phyloP scores from a whole-genome alignment of 64 coral and sea anemone species.

The Pocillopora damicornis region DNA sequence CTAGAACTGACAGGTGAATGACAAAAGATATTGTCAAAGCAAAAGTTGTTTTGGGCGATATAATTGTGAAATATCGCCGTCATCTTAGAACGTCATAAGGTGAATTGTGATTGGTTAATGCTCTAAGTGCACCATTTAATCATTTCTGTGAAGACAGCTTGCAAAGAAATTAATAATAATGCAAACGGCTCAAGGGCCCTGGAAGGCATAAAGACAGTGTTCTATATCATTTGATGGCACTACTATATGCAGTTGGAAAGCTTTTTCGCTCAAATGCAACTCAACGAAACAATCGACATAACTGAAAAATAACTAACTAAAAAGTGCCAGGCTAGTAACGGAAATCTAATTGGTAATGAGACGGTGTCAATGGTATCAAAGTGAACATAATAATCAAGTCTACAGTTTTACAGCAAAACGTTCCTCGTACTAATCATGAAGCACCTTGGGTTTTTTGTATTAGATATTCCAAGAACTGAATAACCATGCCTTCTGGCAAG shows the following conservation, averaged over 20 bases:
- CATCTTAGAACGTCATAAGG: slow-evolving; percentile 15
- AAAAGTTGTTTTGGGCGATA: slow-evolving; percentile 14
- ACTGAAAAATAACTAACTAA: no score
- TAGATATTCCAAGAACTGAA: background rate
- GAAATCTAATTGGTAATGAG: background rate
- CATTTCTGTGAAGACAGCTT: slow-evolving; percentile 26
- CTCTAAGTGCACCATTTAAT: background rate
- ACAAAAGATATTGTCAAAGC: background rate
- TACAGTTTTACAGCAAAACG: no score
- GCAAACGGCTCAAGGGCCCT: slow-evolving; percentile 3
- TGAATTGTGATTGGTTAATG: background rate
- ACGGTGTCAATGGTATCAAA: background rate
- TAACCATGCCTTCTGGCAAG: slow-evolving; percentile 52
- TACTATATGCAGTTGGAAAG: no score
- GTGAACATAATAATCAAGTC: no score
- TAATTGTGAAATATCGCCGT: slow-evolving; percentile 39
- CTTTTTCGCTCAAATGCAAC: no score
- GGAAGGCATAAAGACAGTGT: background rate
- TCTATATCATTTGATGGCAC: background rate
- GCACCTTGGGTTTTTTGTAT: background rate
- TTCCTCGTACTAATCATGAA: no score
- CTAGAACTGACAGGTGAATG: background rate
- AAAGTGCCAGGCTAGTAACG: background rate
- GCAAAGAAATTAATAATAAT: slow-evolving; percentile 18
- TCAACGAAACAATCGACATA: no score